Evolutionary conservation across 2,113 vertebrate species (phyloP).

Genomic region (Hystrix brachyura): DNA sequence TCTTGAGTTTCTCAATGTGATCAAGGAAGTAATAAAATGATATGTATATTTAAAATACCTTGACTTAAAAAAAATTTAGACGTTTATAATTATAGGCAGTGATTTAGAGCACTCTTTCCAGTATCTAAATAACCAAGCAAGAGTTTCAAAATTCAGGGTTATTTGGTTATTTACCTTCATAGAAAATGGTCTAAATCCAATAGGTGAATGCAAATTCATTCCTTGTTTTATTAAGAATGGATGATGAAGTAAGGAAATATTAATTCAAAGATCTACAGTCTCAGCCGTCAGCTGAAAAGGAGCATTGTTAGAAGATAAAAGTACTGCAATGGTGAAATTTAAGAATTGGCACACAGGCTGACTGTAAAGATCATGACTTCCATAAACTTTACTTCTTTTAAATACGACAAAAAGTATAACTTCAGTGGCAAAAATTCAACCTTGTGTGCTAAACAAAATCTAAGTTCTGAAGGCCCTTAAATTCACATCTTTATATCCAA

Average conservation of each 20-base stretch:
- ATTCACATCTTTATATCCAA: not conserved
- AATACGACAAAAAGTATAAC: not conserved
- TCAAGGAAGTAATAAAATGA: slow-evolving; percentile 34
- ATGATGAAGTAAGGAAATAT: not conserved
- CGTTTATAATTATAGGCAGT: slow-evolving; percentile 42
- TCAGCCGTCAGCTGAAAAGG: not conserved
- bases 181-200: slow-evolving; percentile 4
- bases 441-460: not conserved
- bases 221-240: not conserved
- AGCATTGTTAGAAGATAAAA: not conserved
- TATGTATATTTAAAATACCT: not conserved
- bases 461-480: not conserved
- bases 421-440: not conserved
- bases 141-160: slow-evolving; percentile 9
- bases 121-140: not conserved
- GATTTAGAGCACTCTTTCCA: not conserved
- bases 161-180: not conserved
- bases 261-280: not conserved
- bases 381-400: not conserved
- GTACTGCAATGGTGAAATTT: not conserved
- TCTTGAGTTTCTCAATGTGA: slow-evolving; percentile 6
- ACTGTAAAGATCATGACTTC: not conserved
- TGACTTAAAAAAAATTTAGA: slow-evolving; percentile 10
- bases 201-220: not conserved
- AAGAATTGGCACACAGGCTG: not conserved